Conservation (phyloP, 2,113 vertebrate species). For the Brachypteracias leptosomus region DNA sequence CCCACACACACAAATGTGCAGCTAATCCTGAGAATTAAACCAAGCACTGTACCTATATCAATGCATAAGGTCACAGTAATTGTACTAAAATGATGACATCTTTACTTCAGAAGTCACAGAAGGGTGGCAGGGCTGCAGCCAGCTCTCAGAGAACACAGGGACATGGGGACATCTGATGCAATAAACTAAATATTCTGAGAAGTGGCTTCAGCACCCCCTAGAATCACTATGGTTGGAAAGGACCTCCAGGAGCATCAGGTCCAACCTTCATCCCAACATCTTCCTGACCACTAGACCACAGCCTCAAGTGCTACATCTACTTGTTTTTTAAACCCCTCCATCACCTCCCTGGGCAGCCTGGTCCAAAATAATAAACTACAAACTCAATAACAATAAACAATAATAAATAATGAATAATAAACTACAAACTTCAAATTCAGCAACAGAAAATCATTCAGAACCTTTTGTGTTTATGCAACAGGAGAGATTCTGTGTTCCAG, state of each 20-base stretch:
- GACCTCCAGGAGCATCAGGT: no score
- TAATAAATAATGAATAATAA: no score
- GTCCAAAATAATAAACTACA: no score
- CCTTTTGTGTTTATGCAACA: not conserved
- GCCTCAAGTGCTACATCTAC: no score
- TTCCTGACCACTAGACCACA: no score
- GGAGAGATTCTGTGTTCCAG: not conserved
- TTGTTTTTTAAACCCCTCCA: no score
- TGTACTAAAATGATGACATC: fast-evolving
- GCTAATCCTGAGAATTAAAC: not conserved
- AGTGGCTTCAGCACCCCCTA: not conserved
- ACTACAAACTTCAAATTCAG: not conserved
- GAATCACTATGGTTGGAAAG: no score
- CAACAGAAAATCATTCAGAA: not conserved
- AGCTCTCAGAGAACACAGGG: not conserved
- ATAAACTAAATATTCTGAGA: not conserved
- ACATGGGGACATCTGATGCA: not conserved
- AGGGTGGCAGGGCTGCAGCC: not conserved
- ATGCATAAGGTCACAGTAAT: not conserved
- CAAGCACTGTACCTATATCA: no score
- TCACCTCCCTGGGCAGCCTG: no score
- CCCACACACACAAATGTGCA: not conserved
- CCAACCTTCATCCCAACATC: no score
- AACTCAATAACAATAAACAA: no score
- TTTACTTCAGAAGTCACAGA: not conserved